phyloP scores from a whole-genome alignment of 2,797 vertebrate species.

The Hypotaenidia philippensis region DNA sequence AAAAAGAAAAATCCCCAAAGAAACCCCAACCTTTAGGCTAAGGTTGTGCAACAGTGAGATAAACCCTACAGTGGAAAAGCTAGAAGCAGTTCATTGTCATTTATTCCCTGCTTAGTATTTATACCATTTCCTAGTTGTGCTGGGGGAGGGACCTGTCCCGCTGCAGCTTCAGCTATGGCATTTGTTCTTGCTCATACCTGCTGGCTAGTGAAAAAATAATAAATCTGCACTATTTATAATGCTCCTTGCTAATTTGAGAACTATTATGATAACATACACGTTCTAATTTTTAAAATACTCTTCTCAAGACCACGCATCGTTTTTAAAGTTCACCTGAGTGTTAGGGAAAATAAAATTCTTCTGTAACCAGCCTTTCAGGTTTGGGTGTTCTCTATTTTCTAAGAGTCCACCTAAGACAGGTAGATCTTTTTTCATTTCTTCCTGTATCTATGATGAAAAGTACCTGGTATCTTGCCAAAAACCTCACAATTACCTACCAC shows the following conservation, averaged over 20 bases:
- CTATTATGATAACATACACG: background rate
- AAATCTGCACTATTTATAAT: conserved; percentile 23
- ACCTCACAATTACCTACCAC: background rate
- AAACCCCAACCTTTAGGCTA: conserved; percentile 66
- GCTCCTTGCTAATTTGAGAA: conserved; percentile 36
- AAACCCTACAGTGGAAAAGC: conserved; percentile 55
- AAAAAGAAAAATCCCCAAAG: conserved; percentile 36
- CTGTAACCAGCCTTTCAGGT: conserved; percentile 64
- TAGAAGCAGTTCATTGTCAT: conserved; percentile 40
- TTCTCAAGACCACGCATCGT: conserved; percentile 26
- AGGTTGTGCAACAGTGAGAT: conserved; percentile 41
- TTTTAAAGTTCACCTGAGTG: conserved; percentile 41
- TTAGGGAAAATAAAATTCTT: conserved; percentile 46
- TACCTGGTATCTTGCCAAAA: conserved; percentile 11
- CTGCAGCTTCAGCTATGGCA: background rate
- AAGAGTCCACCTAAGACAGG: conserved; percentile 49
- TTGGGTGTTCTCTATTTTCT: conserved; percentile 55
- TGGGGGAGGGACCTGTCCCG: conserved; percentile 19
- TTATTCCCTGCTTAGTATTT: conserved; percentile 40
- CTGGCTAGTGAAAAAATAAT: conserved; percentile 12
- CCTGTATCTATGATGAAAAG: conserved; percentile 64
- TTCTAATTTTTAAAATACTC: background rate
- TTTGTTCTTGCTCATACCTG: conserved; percentile 28
- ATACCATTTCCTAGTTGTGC: background rate
- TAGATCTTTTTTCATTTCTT: conserved; percentile 25